Evolutionary conservation across 2,888 invertebrate species (phyloP), one percentile per base, ranked within the genome.

Genomic region (Eilema caniola): DNA sequence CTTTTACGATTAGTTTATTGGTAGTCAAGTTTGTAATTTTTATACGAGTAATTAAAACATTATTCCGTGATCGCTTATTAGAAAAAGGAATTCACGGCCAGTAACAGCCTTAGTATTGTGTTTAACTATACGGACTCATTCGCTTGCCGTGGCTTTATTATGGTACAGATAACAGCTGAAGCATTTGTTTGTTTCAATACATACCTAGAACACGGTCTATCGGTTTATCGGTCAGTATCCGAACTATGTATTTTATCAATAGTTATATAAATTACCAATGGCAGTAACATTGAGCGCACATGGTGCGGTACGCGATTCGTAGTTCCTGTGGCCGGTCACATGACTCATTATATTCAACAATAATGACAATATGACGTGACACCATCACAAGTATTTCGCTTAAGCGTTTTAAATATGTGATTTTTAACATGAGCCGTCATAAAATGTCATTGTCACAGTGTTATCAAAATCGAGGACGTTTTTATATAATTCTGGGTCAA

Each of bases 401-500:
- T 69, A 62, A 75, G 62, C 62, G 2, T 53, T 53, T 53, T 53
- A 53, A n/a, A 53, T 53, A 53, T 53, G 20, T 61, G 31, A 85
- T 83, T 84, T 41, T 83, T 83, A 86, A 79, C 83, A 80, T 79
- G 83, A 87, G 86, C 86, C 87, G 86, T 86, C 86, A 88, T 86
- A 85, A 89, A 94, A 94, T 94, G 93, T 95, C 95, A 95, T 90
- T 94, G 94, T 91, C 95, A 94, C 86, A 85, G 79, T 85, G 89
- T 91, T 93, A 93, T 94, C 93, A 87, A 84, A 90, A 92, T 90
- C 86, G 93, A 93, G 91, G 91, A 90, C 90, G 90, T 93, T 93
- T 95, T 95, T 94, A 93, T 94, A 94, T 94, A 94, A 95, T 93
- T 93, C 89, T 95, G 94, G 95, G 95, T 95, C 95, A 94, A 89